Percentiles rank a stretch among this genome's conserved stretches.
Conservation (phyloP, 1,140 invertebrate species). For the Bombus vancouverensis region DNA sequence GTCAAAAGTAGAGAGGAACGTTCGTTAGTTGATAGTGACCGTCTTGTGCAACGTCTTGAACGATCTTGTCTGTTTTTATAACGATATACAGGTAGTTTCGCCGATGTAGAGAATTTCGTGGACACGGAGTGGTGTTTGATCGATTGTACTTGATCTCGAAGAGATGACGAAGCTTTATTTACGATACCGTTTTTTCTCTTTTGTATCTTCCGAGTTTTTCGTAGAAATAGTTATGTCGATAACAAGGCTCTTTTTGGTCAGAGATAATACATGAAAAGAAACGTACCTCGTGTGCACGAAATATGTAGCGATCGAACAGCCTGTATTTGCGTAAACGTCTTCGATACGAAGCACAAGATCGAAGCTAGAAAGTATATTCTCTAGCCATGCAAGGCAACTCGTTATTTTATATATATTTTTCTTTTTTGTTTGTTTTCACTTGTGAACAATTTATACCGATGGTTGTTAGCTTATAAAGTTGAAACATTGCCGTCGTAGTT, state of each 20-base stretch:
- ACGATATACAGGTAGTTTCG: not conserved
- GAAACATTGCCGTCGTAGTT: constrained; percentile 32
- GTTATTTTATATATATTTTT: constrained; percentile 53
- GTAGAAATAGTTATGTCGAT: not conserved
- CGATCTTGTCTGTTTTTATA: not conserved
- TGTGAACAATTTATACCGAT: constrained; percentile 59
- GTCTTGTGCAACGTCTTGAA: constrained; percentile 26
- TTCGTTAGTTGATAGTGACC: constrained; percentile 27
- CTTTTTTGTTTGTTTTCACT: constrained; percentile 54
- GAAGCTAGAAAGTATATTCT: constrained; percentile 39
- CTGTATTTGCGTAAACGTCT: not conserved
- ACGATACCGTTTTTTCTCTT: not conserved
- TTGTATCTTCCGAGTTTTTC: not conserved
- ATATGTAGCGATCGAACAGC: not conserved
- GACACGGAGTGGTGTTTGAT: not conserved
- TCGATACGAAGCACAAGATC: constrained; percentile 25
- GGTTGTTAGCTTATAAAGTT: constrained; percentile 51
- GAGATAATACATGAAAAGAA: not conserved
- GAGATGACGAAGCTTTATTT: constrained; percentile 11
- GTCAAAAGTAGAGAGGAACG: not conserved
- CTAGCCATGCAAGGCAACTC: constrained; percentile 32
- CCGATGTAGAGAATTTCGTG: constrained; percentile 25
- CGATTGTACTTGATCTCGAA: constrained; percentile 18
- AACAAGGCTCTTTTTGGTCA: not conserved
- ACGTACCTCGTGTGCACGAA: constrained; percentile 5